Percentiles rank a stretch among this genome's conserved stretches.
Evolutionary conservation across 2,797 vertebrate species (phyloP).

Genomic region (Sebastes baramenuke): DNA sequence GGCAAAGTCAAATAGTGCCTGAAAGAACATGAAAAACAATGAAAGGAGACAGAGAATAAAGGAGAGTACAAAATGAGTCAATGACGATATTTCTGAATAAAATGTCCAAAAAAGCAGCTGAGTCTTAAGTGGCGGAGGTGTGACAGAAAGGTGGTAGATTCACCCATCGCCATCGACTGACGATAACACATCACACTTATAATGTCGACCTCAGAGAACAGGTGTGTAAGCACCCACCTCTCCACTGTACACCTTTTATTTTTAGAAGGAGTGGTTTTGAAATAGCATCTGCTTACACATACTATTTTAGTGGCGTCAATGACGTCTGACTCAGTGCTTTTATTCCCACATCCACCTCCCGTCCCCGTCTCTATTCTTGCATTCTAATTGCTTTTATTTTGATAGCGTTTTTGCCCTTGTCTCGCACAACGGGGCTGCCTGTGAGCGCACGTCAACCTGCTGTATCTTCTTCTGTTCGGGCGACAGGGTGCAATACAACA

Average conservation of each 20-base stretch:
- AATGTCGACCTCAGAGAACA: slow-evolving; percentile 13
- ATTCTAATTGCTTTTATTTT: slow-evolving; percentile 60
- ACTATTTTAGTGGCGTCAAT: slow-evolving; percentile 29
- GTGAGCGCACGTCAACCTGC: slow-evolving; percentile 18
- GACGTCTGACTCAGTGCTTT: slow-evolving; percentile 3
- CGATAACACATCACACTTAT: slow-evolving; percentile 25
- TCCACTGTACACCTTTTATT: slow-evolving; percentile 33
- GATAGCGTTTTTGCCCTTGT: slow-evolving; percentile 15
- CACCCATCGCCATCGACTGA: not conserved
- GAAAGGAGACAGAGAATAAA: not conserved
- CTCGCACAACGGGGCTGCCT: slow-evolving; percentile 16
- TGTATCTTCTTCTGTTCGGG: not conserved
- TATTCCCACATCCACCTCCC: not conserved
- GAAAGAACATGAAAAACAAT: slow-evolving; percentile 32
- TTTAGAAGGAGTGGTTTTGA: slow-evolving; percentile 50
- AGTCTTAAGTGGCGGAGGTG: slow-evolving; percentile 9
- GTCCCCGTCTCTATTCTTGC: slow-evolving; percentile 22
- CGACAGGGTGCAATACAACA: slow-evolving; percentile 13
- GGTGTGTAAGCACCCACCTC: not conserved
- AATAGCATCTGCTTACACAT: slow-evolving; percentile 50
- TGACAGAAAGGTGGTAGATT: slow-evolving; percentile 19
- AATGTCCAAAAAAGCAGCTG: slow-evolving; percentile 8
- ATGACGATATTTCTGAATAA: slow-evolving; percentile 30
- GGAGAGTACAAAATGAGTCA: slow-evolving; percentile 1
- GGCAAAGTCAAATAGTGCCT: slow-evolving; percentile 66